These are phyloP conservation scores for Loriculus beryllinus DNA, from an alignment of 2,797 vertebrate genomes.

Conservation along the genomic window DNA sequence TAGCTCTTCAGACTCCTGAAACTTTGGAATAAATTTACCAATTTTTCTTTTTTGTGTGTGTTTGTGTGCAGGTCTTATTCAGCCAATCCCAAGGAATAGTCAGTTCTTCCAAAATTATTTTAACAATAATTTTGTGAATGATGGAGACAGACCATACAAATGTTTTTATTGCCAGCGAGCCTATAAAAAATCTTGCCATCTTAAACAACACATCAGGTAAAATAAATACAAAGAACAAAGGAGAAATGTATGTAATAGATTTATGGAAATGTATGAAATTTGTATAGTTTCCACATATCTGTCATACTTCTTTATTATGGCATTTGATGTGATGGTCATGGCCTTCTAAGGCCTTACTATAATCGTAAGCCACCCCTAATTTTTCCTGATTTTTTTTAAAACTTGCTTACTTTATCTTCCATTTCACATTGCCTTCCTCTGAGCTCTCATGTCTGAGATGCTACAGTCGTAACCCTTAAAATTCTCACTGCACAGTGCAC, in stretches of 20 bases:
- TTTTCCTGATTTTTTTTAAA: neutral
- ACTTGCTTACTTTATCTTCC: neutral
- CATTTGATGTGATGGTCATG: neutral
- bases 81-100: conserved; percentile 84
- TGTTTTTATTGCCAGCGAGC: conserved; percentile 94
- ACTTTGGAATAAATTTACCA: neutral
- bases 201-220: conserved; percentile 98
- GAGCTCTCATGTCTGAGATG: neutral
- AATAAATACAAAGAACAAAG: neutral
- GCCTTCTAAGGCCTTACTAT: neutral
- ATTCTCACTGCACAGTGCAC: neutral
- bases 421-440: neutral
- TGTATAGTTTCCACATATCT: neutral
- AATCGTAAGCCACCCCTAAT: neutral
- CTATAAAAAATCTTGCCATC: conserved; percentile 98
- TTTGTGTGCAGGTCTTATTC: conserved; percentile 85
- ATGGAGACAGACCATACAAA: conserved; percentile 93
- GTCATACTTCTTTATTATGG: neutral
- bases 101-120: conserved; percentile 92
- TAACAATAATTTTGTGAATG: conserved; percentile 82
- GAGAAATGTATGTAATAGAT: neutral
- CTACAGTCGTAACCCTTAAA: neutral
- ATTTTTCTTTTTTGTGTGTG: neutral
- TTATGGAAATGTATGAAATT: neutral
- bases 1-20: neutral